A percentile compares a stretch with the other conserved stretches of the same genome.
Conservation (phyloP, 1,140 invertebrate species). For the Drosophila guanche region DNA sequence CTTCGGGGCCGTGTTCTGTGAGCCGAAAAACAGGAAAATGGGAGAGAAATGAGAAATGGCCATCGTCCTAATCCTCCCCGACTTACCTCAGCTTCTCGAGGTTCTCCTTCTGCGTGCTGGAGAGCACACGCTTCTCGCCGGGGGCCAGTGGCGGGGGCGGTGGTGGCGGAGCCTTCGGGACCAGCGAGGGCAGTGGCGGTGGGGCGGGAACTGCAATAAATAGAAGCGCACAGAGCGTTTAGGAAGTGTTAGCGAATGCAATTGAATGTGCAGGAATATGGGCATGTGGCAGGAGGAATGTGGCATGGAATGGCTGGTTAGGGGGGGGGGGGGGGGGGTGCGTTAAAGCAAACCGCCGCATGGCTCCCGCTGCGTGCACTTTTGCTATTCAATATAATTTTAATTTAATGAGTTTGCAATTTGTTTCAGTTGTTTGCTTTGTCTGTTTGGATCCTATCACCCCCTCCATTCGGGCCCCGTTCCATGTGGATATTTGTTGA, state of each 20-base stretch:
- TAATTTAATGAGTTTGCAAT: conserved; percentile 82
- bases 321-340: too few species aligned
- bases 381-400: conserved; percentile 81
- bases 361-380: conserved; percentile 62
- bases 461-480: conserved; percentile 1
- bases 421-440: conserved; percentile 74
- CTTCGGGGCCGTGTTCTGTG: conserved; percentile 88
- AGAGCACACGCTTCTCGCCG: conserved; percentile 83
- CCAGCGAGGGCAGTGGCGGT: conserved; percentile 77
- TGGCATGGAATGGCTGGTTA: conserved; percentile 48
- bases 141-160: conserved; percentile 87
- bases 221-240: conserved; percentile 21
- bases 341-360: conserved; percentile 69
- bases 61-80: conserved; percentile 85
- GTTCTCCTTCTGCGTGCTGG: conserved; percentile 84
- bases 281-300: background rate
- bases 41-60: conserved; percentile 33
- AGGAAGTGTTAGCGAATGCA: conserved; percentile 4
- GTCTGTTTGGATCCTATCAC: conserved; percentile 20
- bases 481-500: conserved; percentile 30
- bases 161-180: conserved; percentile 86
- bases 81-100: conserved; percentile 85
- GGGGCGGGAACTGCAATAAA: conserved; percentile 74
- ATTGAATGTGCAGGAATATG: conserved; percentile 20
- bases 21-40: conserved; percentile 27